Evolutionary conservation across 1,140 invertebrate genomes (phyloP).

Genomic region (Phthorimaea operculella): DNA sequence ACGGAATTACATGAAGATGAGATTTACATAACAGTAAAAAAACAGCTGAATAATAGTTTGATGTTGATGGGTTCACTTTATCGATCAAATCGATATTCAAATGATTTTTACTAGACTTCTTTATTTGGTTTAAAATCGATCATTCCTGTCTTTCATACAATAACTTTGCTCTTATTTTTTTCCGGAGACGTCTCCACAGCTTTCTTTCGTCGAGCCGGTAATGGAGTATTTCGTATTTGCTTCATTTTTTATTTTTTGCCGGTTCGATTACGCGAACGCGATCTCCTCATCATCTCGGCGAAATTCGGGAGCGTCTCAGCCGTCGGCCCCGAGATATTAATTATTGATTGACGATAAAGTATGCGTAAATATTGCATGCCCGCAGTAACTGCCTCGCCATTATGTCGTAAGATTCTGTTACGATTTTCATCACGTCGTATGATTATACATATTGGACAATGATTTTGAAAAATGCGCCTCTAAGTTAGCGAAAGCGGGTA

Average conservation of each 20-base stretch:
- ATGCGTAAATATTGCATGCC: conserved; percentile 52
- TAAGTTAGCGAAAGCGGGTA: background rate
- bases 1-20: no score
- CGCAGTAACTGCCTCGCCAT: conserved; percentile 4
- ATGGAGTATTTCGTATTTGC: conserved; percentile 67
- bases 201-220: conserved; percentile 32
- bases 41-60: no score
- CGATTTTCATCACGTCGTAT: conserved; percentile 12
- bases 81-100: no score
- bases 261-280: conserved; percentile 65
- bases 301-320: conserved; percentile 64
- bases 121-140: no score
- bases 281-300: conserved; percentile 58
- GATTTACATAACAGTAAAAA: no score
- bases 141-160: no score
- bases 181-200: conserved; percentile 31
- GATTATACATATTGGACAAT: conserved; percentile 19
- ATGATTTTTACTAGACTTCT: no score
- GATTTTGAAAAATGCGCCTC: background rate
- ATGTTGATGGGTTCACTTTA: no score
- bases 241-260: conserved; percentile 67
- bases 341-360: conserved; percentile 66
- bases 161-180: no score
- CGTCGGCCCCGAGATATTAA: conserved; percentile 61
- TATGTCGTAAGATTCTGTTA: conserved; percentile 1